Percentiles rank a stretch among this genome's conserved stretches.
Evolutionary conservation across 2,113 vertebrate genomes (phyloP).

Genomic region (Macaca mulatta): DNA sequence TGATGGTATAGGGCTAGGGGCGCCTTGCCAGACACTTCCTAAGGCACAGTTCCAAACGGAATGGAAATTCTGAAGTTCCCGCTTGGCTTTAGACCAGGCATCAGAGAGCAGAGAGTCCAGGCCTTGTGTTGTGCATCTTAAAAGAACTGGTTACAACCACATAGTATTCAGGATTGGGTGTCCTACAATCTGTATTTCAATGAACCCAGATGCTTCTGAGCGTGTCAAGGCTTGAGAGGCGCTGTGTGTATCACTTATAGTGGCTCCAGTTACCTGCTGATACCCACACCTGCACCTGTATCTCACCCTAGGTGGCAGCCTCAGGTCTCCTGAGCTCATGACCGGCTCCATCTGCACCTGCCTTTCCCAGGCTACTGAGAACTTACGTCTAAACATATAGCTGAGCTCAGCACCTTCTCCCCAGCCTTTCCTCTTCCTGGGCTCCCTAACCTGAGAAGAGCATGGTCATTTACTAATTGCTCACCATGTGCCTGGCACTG

Average conservation of each 20-base stretch:
- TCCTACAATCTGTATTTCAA: neutral
- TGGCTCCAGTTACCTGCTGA: too few species aligned
- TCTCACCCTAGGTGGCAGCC: neutral
- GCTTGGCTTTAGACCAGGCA: neutral
- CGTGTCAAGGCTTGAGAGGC: neutral
- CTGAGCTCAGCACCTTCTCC: neutral
- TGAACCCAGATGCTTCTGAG: neutral
- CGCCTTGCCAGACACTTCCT: neutral
- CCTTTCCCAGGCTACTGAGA: neutral
- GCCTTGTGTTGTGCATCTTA: neutral
- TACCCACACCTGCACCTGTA: neutral
- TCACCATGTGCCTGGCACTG: rapidly evolving
- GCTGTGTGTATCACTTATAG: too few species aligned
- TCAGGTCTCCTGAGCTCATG: neutral
- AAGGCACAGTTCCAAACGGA: neutral
- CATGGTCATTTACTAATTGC: neutral
- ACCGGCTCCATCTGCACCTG: too few species aligned
- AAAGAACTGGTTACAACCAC: neutral
- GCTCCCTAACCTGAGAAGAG: neutral
- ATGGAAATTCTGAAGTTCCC: neutral
- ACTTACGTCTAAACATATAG: neutral
- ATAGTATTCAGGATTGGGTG: rapidly evolving
- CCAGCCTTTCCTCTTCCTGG: neutral
- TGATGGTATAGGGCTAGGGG: neutral
- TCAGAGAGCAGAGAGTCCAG: neutral